A percentile compares a stretch with the other conserved stretches of the same genome.
These are phyloP conservation scores for Spodoptera frugiperda DNA, from an alignment of 1,140 invertebrate genomes.

Conservation along the genomic window DNA sequence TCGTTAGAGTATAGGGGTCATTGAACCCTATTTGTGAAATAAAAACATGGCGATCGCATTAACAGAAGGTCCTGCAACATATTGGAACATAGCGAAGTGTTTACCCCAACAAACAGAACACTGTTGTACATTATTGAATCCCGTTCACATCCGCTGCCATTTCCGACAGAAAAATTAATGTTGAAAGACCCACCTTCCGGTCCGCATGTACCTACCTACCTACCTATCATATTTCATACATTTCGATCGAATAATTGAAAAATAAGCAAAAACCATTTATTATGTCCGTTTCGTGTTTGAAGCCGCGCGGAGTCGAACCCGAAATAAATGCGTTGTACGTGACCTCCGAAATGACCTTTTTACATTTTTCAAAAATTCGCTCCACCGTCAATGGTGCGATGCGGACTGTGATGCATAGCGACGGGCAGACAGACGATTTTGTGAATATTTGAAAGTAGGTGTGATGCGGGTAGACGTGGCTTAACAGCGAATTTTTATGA, in stretches of 20 bases:
- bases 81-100: background rate
- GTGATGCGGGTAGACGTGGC: no score
- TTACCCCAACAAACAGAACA: background rate
- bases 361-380: conserved; percentile 85
- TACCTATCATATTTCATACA: conserved; percentile 41
- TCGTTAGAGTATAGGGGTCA: no score
- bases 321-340: conserved; percentile 81
- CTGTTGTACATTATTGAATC: conserved; percentile 14
- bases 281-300: conserved; percentile 18
- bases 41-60: no score
- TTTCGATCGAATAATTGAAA: conserved; percentile 42
- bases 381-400: conserved; percentile 70
- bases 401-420: conserved; percentile 31
- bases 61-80: no score
- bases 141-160: conserved; percentile 12
- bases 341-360: conserved; percentile 78
- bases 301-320: conserved; percentile 60
- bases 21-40: no score
- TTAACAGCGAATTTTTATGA: no score
- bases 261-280: conserved; percentile 48
- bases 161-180: conserved; percentile 37
- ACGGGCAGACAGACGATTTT: conserved; percentile 38
- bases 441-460: conserved; percentile 31
- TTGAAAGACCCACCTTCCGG: conserved; percentile 20
- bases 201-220: conserved; percentile 3